phyloP scores from a whole-genome alignment of 1,140 invertebrate genomes.

The Drosophila baimaii region DNA sequence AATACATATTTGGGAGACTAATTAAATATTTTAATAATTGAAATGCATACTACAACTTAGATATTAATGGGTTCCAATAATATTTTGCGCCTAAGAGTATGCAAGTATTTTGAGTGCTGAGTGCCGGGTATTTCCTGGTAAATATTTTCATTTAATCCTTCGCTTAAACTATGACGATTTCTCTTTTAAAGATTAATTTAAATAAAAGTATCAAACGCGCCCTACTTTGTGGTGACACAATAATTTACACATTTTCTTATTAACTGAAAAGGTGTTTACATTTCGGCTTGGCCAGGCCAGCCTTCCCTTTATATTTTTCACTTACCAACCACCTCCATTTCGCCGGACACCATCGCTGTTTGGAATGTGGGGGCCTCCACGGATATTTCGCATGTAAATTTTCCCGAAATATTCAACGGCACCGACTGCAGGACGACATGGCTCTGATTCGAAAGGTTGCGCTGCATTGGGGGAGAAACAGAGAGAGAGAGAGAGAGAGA shows the following conservation, averaged over 20 bases:
- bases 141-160: background rate
- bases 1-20: background rate
- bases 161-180: background rate
- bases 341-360: slow-evolving; percentile 89
- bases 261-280: slow-evolving; percentile 1
- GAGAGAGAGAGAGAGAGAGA: slow-evolving; percentile 30
- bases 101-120: background rate
- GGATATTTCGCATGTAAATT: slow-evolving; percentile 92
- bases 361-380: slow-evolving; percentile 94
- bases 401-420: slow-evolving; percentile 87
- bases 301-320: slow-evolving; percentile 33
- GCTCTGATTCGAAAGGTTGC: slow-evolving; percentile 87
- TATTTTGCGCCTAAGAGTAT: background rate
- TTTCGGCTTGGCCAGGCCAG: slow-evolving; percentile 1
- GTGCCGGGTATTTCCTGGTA: background rate
- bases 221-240: background rate
- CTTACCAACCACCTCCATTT: slow-evolving; percentile 91
- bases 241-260: background rate
- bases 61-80: no score
- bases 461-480: slow-evolving; percentile 72
- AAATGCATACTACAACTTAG: no score
- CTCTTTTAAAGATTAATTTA: background rate
- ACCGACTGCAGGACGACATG: slow-evolving; percentile 87
- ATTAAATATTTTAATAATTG: background rate
- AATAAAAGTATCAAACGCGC: background rate